phyloP scores from a whole-genome alignment of 1,140 invertebrate genomes.

The Aethina tumida region DNA sequence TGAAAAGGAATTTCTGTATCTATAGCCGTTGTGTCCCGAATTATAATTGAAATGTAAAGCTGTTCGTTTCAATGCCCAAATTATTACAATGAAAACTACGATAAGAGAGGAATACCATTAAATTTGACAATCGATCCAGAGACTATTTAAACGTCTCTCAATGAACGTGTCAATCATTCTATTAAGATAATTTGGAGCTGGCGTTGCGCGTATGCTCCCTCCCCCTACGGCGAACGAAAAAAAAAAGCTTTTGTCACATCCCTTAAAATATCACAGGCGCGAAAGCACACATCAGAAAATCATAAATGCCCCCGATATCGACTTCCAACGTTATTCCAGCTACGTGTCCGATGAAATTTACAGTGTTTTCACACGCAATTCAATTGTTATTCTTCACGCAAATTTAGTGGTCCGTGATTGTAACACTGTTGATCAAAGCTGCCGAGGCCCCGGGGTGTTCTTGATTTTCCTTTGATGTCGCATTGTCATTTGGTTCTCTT shows the following conservation, averaged over 20 bases:
- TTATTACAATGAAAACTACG: too few species aligned
- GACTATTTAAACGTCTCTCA: slow-evolving; percentile 6
- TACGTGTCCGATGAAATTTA: slow-evolving; percentile 5
- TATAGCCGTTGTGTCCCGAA: too few species aligned
- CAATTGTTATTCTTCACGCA: slow-evolving; percentile 23
- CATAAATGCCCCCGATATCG: slow-evolving; percentile 1
- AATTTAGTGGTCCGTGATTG: slow-evolving; percentile 20
- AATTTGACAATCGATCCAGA: slow-evolving; percentile 5
- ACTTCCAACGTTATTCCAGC: slow-evolving; percentile 3
- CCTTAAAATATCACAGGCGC: neutral
- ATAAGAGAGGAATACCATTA: slow-evolving; percentile 11
- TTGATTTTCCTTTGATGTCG: slow-evolving; percentile 23
- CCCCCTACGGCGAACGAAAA: neutral
- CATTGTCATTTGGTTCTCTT: slow-evolving; percentile 17
- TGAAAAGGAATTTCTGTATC: too few species aligned
- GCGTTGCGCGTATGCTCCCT: slow-evolving; percentile 6
- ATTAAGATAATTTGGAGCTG: slow-evolving; percentile 10
- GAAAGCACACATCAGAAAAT: slow-evolving; percentile 4
- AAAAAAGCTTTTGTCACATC: neutral
- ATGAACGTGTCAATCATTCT: slow-evolving; percentile 11
- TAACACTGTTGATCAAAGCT: slow-evolving; percentile 23
- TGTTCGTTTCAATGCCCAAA: too few species aligned
- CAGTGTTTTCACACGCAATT: slow-evolving; percentile 23
- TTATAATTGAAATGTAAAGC: too few species aligned
- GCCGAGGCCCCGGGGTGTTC: slow-evolving; percentile 12